Conservation (phyloP, 2,888 invertebrate genomes). For the Drosophila hamatofila region DNA sequence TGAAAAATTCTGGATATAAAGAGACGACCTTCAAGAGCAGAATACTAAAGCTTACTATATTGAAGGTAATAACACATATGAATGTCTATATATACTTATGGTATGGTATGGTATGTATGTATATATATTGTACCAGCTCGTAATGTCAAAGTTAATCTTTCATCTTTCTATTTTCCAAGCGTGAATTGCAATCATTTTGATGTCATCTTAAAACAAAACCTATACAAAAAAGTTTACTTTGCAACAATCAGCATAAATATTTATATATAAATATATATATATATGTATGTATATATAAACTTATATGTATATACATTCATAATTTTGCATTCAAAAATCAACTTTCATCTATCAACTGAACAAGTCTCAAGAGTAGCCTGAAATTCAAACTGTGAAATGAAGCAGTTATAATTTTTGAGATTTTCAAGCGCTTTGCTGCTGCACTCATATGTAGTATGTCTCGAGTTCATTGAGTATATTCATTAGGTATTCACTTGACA, state of each 20-base stretch:
- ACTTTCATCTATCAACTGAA: not conserved
- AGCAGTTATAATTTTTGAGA: not conserved
- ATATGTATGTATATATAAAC: not conserved
- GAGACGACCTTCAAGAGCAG: too few relatives aligned
- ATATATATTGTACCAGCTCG: too few relatives aligned
- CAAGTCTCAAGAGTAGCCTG: not conserved
- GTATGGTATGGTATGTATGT: too few relatives aligned
- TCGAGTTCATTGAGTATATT: not conserved
- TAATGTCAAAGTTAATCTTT: too few relatives aligned
- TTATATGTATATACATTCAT: too few relatives aligned
- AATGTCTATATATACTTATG: too few relatives aligned
- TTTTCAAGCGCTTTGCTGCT: too few relatives aligned
- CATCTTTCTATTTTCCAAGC: not conserved
- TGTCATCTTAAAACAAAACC: not conserved
- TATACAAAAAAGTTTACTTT: not conserved
- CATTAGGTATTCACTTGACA: conserved; percentile 23
- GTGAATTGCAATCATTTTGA: not conserved
- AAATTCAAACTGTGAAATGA: not conserved
- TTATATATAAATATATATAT: not conserved
- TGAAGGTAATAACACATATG: too few relatives aligned
- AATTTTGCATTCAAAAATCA: not conserved
- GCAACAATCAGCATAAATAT: not conserved
- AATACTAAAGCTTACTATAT: too few relatives aligned
- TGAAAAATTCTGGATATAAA: too few relatives aligned
- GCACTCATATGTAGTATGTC: not conserved